Evolutionary conservation across 2,888 invertebrate genomes (phyloP), one percentile per base, ranked within the genome.

Genomic region (Antheraea yamamai): DNA sequence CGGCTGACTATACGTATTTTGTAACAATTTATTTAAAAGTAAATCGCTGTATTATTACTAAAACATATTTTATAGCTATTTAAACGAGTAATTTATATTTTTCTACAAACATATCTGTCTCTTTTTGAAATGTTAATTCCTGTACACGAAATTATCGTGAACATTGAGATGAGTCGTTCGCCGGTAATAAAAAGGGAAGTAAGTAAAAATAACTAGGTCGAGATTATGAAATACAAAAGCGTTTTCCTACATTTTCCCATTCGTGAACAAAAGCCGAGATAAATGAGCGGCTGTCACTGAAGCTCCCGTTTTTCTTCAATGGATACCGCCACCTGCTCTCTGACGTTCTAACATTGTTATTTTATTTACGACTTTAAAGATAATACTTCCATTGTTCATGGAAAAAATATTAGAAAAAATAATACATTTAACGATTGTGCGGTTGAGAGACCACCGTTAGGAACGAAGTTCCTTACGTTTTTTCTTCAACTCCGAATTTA

Each of bases 231-330:
- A 79, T 79, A 82, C 79, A 81, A 85, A 83, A 81, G 83, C 82
- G 76, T 82, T 82, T 81, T 81, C 81, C 78, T 77, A 80, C 79
- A 82, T 80, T 70, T 79, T 83, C 80, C 83, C 80, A 85, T 84
- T 85, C 80, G 75, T 78, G 82, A 84, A 89, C 88, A 89, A 87
- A 84, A 76, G 85, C 80, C 74, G 82, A 86, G 87, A 90, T 88
- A 88, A 89, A 90, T 89, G 84, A 82, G 81, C 84, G 80, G 80
- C 81, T 81, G 79, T 79, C 78, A 75, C 78, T 77, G 78, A 82
- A 75, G 76, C 80, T 79, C 78, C 77, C 79, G 82, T 84, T 87
- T 87, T 87, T 86, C 83, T 81, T 79, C 84, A 82, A 83, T 84
- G 81, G 70, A 39, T 39, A 70, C 39, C 77, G 79, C 85, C 87